These are phyloP conservation scores for Sparidentex hasta DNA, from an alignment of 2,797 vertebrate species.

Conservation along the genomic window DNA sequence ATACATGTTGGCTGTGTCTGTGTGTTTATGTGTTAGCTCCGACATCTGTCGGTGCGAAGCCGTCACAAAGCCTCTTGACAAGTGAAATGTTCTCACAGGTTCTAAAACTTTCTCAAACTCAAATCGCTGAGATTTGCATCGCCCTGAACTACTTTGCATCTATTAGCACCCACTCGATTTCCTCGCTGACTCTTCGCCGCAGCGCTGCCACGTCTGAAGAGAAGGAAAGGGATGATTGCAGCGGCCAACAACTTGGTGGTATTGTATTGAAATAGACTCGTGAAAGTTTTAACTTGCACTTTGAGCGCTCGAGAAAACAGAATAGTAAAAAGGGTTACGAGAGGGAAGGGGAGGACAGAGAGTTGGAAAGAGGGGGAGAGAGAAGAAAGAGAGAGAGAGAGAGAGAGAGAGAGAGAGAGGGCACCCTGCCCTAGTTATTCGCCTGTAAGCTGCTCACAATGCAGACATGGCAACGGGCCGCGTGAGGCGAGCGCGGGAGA, in stretches of 20 bases:
- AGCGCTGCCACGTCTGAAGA: background rate
- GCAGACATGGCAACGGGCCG: conserved; percentile 63
- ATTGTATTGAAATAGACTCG: background rate
- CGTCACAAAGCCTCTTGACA: background rate
- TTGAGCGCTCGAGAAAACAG: conserved; percentile 32
- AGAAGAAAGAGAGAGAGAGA: conserved; percentile 15
- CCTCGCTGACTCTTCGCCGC: too few species aligned
- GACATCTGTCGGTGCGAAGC: background rate
- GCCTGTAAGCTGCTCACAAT: conserved; percentile 72
- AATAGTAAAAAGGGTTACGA: conserved; percentile 14
- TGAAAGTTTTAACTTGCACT: conserved; percentile 4
- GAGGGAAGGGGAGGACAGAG: conserved; percentile 9
- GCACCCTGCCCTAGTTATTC: conserved; percentile 68
- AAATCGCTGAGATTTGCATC: background rate
- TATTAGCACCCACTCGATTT: background rate
- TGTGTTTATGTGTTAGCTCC: background rate
- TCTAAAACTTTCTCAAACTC: background rate
- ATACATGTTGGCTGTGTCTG: background rate
- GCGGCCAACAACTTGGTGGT: background rate
- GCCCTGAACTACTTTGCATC: background rate
- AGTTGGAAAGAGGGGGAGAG: conserved; percentile 24
- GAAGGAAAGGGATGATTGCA: background rate
- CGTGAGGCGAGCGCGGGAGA: conserved; percentile 41
- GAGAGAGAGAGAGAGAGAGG: conserved; percentile 39
- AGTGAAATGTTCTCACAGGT: background rate